Conservation (phyloP, 2,113 vertebrate genomes). For the Engystomops pustulosus region DNA sequence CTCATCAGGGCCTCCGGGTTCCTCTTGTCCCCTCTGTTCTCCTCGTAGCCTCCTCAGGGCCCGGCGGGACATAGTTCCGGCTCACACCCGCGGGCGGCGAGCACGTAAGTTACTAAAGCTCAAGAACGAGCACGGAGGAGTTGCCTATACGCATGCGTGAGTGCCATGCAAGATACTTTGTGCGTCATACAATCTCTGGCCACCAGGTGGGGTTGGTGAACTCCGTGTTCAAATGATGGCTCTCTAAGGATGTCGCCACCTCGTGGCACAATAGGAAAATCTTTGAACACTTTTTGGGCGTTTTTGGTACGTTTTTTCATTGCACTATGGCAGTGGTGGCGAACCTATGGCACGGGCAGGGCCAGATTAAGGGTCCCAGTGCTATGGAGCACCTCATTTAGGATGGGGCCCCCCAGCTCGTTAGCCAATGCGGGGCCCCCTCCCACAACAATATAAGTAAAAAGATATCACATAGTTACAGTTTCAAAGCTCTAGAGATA, state of each 20-base stretch:
- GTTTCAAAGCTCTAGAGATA: too few relatives aligned
- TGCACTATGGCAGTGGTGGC: too few relatives aligned
- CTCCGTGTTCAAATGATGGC: background rate
- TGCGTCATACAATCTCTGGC: background rate
- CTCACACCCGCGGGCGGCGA: background rate
- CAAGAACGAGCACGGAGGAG: slow-evolving; percentile 2
- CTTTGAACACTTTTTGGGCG: too few relatives aligned
- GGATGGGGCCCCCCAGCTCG: too few relatives aligned
- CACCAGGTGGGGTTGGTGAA: slow-evolving; percentile 21
- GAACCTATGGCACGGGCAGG: too few relatives aligned
- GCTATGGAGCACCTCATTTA: too few relatives aligned
- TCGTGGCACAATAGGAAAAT: background rate
- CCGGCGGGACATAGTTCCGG: slow-evolving; percentile 83
- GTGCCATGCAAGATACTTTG: background rate
- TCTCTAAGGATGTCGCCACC: background rate
- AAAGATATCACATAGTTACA: too few relatives aligned
- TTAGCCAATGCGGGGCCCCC: too few relatives aligned
- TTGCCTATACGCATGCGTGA: background rate
- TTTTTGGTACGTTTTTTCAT: too few relatives aligned
- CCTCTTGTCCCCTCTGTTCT: slow-evolving; percentile 88
- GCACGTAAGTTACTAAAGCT: background rate
- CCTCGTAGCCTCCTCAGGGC: slow-evolving; percentile 86
- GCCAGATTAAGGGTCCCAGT: too few relatives aligned
- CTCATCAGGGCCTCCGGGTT: slow-evolving; percentile 69
- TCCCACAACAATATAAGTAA: too few relatives aligned